Base-by-base conservation (phyloP, 2,797 vertebrate genomes). In the Peromyscus attwateri region DNA sequence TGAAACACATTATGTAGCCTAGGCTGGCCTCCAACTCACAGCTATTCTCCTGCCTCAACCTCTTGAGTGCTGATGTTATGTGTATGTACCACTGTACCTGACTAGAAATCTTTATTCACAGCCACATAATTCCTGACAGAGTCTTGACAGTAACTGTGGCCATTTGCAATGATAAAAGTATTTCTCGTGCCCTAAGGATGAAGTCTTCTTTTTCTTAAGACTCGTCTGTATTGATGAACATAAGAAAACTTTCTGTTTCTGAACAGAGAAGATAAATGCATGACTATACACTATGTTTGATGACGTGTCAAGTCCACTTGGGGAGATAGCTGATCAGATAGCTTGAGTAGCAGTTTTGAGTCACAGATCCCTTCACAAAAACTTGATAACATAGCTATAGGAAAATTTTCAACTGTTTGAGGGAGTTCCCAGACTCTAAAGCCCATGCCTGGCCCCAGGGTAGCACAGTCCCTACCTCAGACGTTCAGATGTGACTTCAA, bases 381-480 rank as follows among this genome's bases (percentile, higher is more conserved):
- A 82, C 81, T 21, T 89, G n/a, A 79, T 94, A 64, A 80, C 17
- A 79, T n/a, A 21, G 46, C 25, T 66, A 1, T 80, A 88, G 71
- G 49, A 85, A 88, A 89, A 19, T 3, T 40, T 52, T 71, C 12
- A 92, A 64, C 37, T 84, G n/a, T 92, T 77, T 96, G 16, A 92
- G 55, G 34, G n/a, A 89, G 17, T 93, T 91, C 27, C 40, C 16
- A 81, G 27, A 57, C 83, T 93, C 64, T 82, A 70, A 96, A 80
- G 43, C 21, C 27, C 46, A 71, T 52, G 34, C 25, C 13, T 76
- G 46, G 40, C 76, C 68, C 40, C 71, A 49, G 43, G 5, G 37
- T 71, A 85, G 62, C 82, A 76, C 89, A 94, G 57, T 31, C 16
- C 2, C n/a, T 85, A 37, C 13, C 16, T 95, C 79, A 85, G 87